A percentile compares a stretch with the other conserved stretches of the same genome.
These are phyloP conservation scores for Orthochromis malagaraziensis DNA, from an alignment of 2,113 vertebrate genomes.

Conservation along the genomic window DNA sequence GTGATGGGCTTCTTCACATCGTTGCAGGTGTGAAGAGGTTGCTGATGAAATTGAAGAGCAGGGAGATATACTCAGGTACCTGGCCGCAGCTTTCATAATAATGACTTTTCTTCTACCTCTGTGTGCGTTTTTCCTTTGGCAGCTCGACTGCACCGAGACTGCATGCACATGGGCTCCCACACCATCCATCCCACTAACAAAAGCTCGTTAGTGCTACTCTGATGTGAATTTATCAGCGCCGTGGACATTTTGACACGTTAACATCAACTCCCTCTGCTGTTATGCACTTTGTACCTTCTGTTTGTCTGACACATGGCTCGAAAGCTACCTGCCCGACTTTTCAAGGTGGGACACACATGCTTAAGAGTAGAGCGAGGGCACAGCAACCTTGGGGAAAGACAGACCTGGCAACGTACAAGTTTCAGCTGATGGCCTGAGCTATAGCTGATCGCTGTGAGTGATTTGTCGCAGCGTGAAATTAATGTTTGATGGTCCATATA, in stretches of 20 bases:
- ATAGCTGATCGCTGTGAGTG: neutral
- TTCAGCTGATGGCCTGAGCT: neutral
- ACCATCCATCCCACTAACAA: conserved; percentile 45
- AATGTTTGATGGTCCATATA: conserved; percentile 14
- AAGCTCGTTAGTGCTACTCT: neutral
- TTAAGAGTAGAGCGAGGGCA: conserved; percentile 28
- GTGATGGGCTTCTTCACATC: conserved; percentile 57
- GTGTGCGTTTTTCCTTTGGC: neutral
- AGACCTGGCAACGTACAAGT: neutral
- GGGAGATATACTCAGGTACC: conserved; percentile 71
- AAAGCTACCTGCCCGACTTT: neutral
- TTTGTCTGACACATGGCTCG: neutral
- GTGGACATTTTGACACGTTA: neutral
- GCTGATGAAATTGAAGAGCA: conserved; percentile 74
- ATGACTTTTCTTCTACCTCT: conserved; percentile 17
- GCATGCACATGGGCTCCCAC: conserved; percentile 33
- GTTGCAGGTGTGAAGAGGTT: conserved; percentile 72
- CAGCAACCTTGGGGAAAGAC: conserved; percentile 36
- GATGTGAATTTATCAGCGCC: neutral
- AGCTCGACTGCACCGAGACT: neutral
- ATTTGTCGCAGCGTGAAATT: conserved; percentile 15
- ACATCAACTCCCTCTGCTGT: neutral
- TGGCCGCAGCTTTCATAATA: conserved; percentile 14
- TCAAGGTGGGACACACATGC: neutral
- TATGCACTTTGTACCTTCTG: neutral